Base-by-base conservation (phyloP, 64 coral and sea anemone species). In the Platygyra sinensis region DNA sequence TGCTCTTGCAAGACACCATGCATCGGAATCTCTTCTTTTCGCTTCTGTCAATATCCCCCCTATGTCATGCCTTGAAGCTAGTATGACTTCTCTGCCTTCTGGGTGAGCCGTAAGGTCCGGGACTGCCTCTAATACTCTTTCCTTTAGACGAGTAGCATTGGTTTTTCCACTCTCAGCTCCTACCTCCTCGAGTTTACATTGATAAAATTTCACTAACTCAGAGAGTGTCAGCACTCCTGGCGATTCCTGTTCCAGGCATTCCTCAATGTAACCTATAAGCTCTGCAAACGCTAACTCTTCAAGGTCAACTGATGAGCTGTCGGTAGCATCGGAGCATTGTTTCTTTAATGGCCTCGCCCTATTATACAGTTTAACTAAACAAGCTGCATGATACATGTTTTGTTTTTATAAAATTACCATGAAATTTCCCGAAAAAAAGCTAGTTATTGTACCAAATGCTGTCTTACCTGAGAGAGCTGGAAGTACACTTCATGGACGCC, bases 91-190 rank as follows among this genome's bases (percentile, higher is more conserved):
- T 46, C 80, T 75, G 60, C 89, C 89, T 72, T 91, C 89, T 75
- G 72, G 16, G 52, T 91, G 80, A 24, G 89, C 89, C 1, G 62
- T 87, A 80, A 93, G 75, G 55, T 87, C 60, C 1, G 91, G 91
- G 22, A 65, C 8, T 60, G 83, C 62, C 24, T 30, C 28, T 60
- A 85, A 52, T 51, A 85, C 30, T 85, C 89, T 91, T 60, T 91
- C 79, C 80, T 86, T 94, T 57, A 94, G 67, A 31, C 87, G n/a
- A 25, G 92, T 89, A 16, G 87, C 32, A 72, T 94, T 77, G 8
- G 51, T 24, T 61, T 82, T 82, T 46, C 24, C 49, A 36, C 38
- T 27, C 8, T 75, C 69, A 60, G 67, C 51, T 31, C 55, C 78
- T 39, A 89, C 32, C 54, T 80, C 79, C 49, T 83, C 59, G 27